These are phyloP conservation scores for Tiliacea citrago DNA, from an alignment of 2,888 invertebrate species.

Conservation along the genomic window DNA sequence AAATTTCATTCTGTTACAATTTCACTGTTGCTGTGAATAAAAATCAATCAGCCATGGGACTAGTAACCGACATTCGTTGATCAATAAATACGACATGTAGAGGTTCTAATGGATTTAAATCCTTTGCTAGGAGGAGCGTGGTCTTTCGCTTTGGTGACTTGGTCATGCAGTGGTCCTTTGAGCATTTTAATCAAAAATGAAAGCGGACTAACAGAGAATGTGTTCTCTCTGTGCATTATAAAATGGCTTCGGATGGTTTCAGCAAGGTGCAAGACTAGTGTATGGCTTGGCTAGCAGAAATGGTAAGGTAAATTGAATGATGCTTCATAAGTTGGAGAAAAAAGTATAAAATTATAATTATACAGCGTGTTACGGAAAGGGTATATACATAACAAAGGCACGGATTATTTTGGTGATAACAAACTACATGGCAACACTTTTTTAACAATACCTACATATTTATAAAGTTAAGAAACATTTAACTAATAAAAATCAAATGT, in stretches of 20 bases:
- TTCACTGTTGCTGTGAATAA: constrained; percentile 33
- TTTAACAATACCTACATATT: too few species aligned
- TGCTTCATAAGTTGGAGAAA: background rate
- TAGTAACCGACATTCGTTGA: constrained; percentile 37
- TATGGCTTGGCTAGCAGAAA: background rate
- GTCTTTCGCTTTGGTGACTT: background rate
- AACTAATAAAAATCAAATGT: too few species aligned
- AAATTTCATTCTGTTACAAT: constrained; percentile 61
- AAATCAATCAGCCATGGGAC: constrained; percentile 56
- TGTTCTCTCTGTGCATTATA: background rate
- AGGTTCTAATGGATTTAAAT: constrained; percentile 11
- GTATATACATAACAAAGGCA: too few species aligned
- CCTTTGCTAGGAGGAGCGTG: constrained; percentile 15
- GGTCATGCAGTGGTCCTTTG: constrained; percentile 1
- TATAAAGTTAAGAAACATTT: too few species aligned
- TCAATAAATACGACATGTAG: constrained; percentile 27
- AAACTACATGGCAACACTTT: too few species aligned
- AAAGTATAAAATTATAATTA: background rate
- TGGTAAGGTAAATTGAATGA: background rate
- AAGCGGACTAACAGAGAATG: background rate
- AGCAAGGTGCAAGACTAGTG: background rate
- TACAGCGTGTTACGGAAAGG: too few species aligned
- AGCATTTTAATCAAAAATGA: constrained; percentile 17
- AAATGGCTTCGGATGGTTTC: background rate
- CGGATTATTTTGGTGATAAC: too few species aligned